Evolutionary conservation across 2,888 invertebrate species (phyloP).

Genomic region (Stenotaenia linearis): DNA sequence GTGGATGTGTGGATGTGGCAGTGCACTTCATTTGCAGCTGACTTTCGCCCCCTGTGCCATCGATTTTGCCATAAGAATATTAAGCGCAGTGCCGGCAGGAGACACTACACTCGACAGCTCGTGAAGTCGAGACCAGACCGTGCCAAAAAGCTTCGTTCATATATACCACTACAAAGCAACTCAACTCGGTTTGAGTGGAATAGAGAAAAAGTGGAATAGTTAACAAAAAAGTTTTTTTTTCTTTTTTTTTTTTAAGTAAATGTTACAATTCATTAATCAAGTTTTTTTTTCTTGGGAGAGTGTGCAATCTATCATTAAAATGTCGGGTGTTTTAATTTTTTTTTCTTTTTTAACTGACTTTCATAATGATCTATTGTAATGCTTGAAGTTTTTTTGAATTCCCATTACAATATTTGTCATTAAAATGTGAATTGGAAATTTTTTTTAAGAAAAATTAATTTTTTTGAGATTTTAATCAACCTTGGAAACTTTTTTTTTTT

Average conservation of each 20-base stretch:
- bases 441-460: background rate
- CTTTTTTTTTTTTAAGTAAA: background rate
- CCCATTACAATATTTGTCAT: background rate
- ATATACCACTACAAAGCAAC: background rate
- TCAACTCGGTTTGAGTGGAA: background rate
- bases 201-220: background rate
- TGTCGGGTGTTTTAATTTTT: background rate
- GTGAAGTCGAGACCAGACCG: constrained; percentile 19
- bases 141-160: constrained; percentile 13
- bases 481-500: no score
- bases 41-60: constrained; percentile 23
- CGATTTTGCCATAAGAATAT: constrained; percentile 26
- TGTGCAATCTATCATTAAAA: constrained; percentile 17
- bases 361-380: constrained; percentile 18
- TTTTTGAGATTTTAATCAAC: no score
- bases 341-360: background rate
- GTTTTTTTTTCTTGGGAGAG: background rate
- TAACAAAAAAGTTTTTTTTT: background rate
- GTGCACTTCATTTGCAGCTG: constrained; percentile 26
- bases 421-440: background rate
- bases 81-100: constrained; percentile 23
- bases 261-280: background rate
- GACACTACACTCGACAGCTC: constrained; percentile 26
- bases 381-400: background rate
- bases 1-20: constrained; percentile 13